These are phyloP conservation scores for Pitta sordida DNA, from an alignment of 2,113 vertebrate genomes.

Conservation along the genomic window DNA sequence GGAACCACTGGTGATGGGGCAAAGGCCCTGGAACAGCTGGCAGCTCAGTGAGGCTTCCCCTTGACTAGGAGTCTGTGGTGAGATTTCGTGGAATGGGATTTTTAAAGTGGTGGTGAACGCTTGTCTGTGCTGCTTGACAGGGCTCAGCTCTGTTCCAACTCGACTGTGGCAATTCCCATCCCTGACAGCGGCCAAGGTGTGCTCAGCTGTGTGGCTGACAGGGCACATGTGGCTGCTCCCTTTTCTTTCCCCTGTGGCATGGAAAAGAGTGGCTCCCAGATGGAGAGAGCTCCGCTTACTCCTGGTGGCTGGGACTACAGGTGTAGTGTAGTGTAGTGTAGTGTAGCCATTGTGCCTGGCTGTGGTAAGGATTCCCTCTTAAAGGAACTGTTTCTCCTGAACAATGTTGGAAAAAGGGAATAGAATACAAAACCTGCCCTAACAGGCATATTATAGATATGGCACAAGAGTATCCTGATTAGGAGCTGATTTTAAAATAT, in stretches of 20 bases:
- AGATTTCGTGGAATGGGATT: background rate
- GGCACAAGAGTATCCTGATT: background rate
- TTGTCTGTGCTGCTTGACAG: background rate
- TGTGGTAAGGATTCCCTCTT: background rate
- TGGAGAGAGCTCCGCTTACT: background rate
- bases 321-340: too few species aligned
- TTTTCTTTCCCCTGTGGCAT: background rate
- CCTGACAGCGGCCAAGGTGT: background rate
- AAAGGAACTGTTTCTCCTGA: background rate
- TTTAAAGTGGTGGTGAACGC: background rate
- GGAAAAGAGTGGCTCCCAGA: background rate
- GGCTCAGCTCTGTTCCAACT: background rate
- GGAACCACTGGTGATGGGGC: background rate
- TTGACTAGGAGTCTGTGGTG: background rate
- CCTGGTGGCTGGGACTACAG: background rate
- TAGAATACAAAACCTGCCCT: background rate
- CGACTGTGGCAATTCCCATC: background rate
- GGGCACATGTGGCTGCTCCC: background rate
- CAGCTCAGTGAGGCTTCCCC: background rate
- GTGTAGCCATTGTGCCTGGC: background rate
- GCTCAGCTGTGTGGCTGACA: background rate
- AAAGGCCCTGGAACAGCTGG: background rate
- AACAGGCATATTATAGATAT: background rate
- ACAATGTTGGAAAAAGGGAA: background rate
- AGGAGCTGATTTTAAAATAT: background rate